Evolutionary conservation across 2,888 invertebrate species (phyloP).

Genomic region (Byasa hedistus): DNA sequence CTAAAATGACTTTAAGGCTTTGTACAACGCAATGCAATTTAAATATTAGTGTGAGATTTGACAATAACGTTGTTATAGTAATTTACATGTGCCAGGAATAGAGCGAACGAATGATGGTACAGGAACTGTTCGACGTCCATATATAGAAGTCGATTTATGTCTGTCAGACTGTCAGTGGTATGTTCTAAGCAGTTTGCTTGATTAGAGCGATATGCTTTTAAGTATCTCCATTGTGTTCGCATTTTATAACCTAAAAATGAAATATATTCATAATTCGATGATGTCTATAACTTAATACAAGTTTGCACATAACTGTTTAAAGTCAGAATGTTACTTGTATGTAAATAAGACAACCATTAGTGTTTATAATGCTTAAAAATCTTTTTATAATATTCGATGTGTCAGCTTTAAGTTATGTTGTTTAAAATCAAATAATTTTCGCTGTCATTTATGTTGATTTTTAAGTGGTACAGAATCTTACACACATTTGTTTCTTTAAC

Average conservation of each 20-base stretch:
- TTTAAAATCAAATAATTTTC: too few relatives aligned
- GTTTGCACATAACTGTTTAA: too few relatives aligned
- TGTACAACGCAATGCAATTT: slow-evolving; percentile 21
- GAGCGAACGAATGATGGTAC: slow-evolving; percentile 37
- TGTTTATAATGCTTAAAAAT: too few relatives aligned
- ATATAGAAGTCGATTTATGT: slow-evolving; percentile 48
- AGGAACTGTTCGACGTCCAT: slow-evolving; percentile 43
- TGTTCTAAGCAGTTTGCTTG: slow-evolving; percentile 46
- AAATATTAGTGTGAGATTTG: slow-evolving; percentile 27
- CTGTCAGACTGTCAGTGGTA: slow-evolving; percentile 42
- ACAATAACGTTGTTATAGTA: slow-evolving; percentile 52
- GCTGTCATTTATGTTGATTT: too few relatives aligned
- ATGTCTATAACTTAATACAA: too few relatives aligned
- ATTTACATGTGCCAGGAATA: slow-evolving; percentile 52
- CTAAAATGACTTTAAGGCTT: slow-evolving; percentile 5
- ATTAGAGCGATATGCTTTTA: slow-evolving; percentile 40
- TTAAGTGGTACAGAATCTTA: too few relatives aligned
- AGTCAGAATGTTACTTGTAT: too few relatives aligned
- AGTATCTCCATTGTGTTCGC: background rate
- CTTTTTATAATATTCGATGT: too few relatives aligned
- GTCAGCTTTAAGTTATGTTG: too few relatives aligned
- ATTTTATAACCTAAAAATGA: slow-evolving; percentile 5
- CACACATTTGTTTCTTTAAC: background rate
- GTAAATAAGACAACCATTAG: too few relatives aligned
- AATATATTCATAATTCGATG: too few relatives aligned